phyloP scores from a whole-genome alignment of 2,113 vertebrate genomes.

The Callionymus lyra region DNA sequence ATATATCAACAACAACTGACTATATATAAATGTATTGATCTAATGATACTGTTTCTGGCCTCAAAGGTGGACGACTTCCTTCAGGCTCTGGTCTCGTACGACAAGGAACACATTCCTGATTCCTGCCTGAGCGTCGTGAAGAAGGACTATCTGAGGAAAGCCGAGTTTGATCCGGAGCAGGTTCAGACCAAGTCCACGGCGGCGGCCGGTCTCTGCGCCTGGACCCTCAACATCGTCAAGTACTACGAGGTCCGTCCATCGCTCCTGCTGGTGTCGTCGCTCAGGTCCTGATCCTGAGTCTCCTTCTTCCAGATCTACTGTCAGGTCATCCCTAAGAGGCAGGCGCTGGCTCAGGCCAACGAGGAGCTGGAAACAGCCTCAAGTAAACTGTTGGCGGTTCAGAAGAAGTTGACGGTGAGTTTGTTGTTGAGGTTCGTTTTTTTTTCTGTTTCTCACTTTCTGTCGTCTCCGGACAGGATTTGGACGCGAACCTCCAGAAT shows the following conservation, averaged over 20 bases:
- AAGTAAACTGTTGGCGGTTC: conserved; percentile 62
- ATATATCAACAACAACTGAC: too few species aligned
- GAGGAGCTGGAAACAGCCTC: conserved; percentile 67
- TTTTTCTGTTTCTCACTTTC: conserved; percentile 12
- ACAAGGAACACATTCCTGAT: conserved; percentile 79
- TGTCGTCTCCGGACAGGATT: conserved; percentile 60
- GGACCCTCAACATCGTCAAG: conserved; percentile 74
- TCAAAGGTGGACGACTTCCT: conserved; percentile 77
- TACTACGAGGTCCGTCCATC: conserved; percentile 69
- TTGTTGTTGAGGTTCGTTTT: conserved; percentile 2
- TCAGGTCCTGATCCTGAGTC: neutral
- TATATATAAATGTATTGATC: neutral
- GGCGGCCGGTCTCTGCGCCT: conserved; percentile 77
- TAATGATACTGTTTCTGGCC: conserved; percentile 10
- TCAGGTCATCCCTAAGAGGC: conserved; percentile 72
- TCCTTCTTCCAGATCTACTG: conserved; percentile 64
- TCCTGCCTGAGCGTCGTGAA: conserved; percentile 73
- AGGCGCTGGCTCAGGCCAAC: conserved; percentile 66
- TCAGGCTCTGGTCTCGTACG: conserved; percentile 69
- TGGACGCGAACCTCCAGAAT: conserved; percentile 65
- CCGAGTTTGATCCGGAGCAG: conserved; percentile 73
- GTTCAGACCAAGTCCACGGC: conserved; percentile 75
- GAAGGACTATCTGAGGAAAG: conserved; percentile 71
- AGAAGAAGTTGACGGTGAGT: conserved; percentile 72
- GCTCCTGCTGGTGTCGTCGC: neutral